Evolutionary conservation across 2,888 invertebrate species (phyloP).

Genomic region (Euproctis similis): DNA sequence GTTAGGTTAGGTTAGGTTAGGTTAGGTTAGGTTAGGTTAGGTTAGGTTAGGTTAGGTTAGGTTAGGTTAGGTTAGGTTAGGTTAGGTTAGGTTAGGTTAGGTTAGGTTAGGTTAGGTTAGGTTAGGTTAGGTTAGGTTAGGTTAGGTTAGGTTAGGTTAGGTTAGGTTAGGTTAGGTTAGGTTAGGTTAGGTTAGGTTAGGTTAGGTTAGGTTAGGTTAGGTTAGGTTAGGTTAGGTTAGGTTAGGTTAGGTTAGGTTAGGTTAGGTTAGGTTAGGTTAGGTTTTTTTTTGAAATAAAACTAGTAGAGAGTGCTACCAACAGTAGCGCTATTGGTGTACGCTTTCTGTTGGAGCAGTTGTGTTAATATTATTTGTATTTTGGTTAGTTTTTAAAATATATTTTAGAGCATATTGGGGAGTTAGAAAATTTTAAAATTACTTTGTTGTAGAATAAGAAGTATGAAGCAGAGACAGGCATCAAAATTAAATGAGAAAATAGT

Average conservation of each 20-base stretch:
- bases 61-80: conserved; percentile 13
- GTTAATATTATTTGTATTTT: too few relatives aligned
- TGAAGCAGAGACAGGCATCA: too few relatives aligned
- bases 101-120: conserved; percentile 7
- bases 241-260: conserved; percentile 10
- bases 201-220: conserved; percentile 10
- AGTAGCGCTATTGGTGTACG: too few relatives aligned
- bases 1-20: conserved; percentile 14
- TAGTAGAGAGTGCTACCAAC: too few relatives aligned
- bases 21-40: conserved; percentile 12
- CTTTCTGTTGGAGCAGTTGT: too few relatives aligned
- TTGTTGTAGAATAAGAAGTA: too few relatives aligned
- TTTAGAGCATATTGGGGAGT: too few relatives aligned
- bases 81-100: conserved; percentile 11
- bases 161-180: conserved; percentile 7
- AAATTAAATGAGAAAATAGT: too few relatives aligned
- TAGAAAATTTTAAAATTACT: too few relatives aligned
- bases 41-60: conserved; percentile 11
- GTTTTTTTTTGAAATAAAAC: too few relatives aligned
- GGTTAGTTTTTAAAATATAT: too few relatives aligned
- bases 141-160: conserved; percentile 10
- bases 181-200: conserved; percentile 8
- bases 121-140: conserved; percentile 6
- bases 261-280: conserved; percentile 8
- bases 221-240: conserved; percentile 9